phyloP scores from a whole-genome alignment of 37 sponge, comb jelly and placozoan genomes.

The Ephydatia muelleri region DNA sequence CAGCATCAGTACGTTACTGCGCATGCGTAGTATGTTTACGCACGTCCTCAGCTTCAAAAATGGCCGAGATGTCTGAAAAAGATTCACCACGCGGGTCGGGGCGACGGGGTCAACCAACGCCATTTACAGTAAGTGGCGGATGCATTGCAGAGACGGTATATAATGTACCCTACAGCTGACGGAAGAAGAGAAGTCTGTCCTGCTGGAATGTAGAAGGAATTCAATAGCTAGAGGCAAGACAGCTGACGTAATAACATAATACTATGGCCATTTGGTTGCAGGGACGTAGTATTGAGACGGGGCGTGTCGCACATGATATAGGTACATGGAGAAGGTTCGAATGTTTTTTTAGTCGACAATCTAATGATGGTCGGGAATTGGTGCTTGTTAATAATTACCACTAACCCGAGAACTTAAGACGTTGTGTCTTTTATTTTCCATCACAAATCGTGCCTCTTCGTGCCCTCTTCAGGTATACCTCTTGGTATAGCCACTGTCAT shows the following conservation, averaged over 20 bases:
- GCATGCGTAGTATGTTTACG: neutral
- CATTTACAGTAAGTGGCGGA: neutral
- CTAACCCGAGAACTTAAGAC: too few relatives aligned
- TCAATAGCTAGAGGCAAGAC: slow-evolving; percentile 62
- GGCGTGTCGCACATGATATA: neutral
- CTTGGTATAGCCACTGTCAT: slow-evolving; percentile 20
- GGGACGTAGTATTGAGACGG: neutral
- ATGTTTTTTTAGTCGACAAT: too few relatives aligned
- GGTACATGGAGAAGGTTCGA: too few relatives aligned
- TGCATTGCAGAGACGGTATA: neutral
- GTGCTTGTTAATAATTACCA: too few relatives aligned
- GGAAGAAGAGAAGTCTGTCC: slow-evolving; percentile 67
- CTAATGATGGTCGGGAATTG: too few relatives aligned
- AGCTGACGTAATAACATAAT: neutral
- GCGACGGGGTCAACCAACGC: neutral
- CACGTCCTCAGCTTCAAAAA: neutral
- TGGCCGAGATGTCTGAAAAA: neutral
- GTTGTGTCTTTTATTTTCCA: too few relatives aligned
- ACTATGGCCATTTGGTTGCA: neutral
- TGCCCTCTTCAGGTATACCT: neutral
- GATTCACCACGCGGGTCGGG: neutral
- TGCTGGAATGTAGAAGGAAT: slow-evolving; percentile 66
- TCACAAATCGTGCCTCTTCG: neutral
- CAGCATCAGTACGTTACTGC: neutral
- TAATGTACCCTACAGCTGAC: slow-evolving; percentile 41